Evolutionary conservation across 2,888 invertebrate species (phyloP).

Genomic region (Pterostichus niger): DNA sequence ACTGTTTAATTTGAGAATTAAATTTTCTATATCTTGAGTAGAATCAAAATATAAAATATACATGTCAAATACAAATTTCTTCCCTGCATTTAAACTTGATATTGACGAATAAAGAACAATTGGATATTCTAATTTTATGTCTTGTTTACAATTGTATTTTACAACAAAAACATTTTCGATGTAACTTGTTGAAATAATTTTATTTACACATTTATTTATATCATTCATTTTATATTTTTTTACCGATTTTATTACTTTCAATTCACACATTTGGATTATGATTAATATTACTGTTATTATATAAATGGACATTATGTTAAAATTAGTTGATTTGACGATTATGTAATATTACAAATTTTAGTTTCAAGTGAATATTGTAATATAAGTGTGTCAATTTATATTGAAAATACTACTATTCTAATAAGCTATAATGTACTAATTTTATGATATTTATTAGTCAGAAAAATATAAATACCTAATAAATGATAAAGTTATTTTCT

Average conservation of each 20-base stretch:
- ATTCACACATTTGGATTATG: not conserved
- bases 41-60: constrained; percentile 24
- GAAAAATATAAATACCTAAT: too few relatives aligned
- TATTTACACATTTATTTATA: not conserved
- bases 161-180: not conserved
- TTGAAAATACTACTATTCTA: not conserved
- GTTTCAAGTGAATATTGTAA: not conserved
- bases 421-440: too few relatives aligned
- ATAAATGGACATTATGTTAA: not conserved
- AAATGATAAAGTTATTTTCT: too few relatives aligned
- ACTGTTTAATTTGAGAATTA: not conserved
- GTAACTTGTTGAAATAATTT: not conserved
- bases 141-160: constrained; percentile 1
- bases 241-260: not conserved
- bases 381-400: not conserved
- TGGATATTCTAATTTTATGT: not conserved
- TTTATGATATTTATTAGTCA: too few relatives aligned
- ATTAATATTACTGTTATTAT: not conserved
- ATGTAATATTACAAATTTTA: not conserved
- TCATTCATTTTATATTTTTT: not conserved
- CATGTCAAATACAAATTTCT: constrained; percentile 9
- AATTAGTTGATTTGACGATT: not conserved
- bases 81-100: not conserved
- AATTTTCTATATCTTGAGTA: not conserved
- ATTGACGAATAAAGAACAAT: not conserved